phyloP scores from a whole-genome alignment of 2,888 invertebrate species.

The Andrena fulva region DNA sequence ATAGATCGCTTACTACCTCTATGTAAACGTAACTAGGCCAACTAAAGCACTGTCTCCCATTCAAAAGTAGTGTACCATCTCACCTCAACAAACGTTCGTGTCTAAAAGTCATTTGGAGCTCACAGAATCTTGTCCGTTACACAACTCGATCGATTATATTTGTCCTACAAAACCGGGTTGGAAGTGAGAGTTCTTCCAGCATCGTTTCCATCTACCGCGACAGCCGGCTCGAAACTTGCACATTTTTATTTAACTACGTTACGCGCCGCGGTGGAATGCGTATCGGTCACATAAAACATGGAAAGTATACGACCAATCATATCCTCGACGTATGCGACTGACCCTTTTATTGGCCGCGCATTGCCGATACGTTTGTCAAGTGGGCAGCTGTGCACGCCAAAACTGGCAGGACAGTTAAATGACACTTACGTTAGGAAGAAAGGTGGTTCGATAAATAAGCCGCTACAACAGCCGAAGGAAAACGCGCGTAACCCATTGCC shows the following conservation, averaged over 20 bases:
- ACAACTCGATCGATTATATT: conserved; percentile 58
- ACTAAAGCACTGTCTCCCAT: not conserved
- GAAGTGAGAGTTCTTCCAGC: conserved; percentile 57
- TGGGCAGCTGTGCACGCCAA: conserved; percentile 40
- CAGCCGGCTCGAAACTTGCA: conserved; percentile 14
- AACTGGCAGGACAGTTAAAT: conserved; percentile 23
- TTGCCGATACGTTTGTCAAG: conserved; percentile 36
- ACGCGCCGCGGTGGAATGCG: conserved; percentile 32
- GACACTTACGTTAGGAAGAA: conserved; percentile 7
- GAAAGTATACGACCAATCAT: conserved; percentile 42
- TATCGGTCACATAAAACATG: conserved; percentile 21
- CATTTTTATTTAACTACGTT: conserved; percentile 41
- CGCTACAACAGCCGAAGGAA: no score
- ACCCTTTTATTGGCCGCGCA: conserved; percentile 35
- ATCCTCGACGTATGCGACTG: conserved; percentile 22
- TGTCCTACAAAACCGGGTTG: conserved; percentile 42
- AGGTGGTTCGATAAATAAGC: not conserved
- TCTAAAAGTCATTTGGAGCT: conserved; percentile 13
- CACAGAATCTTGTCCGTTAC: conserved; percentile 28
- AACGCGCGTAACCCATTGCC: no score
- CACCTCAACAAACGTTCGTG: conserved; percentile 40
- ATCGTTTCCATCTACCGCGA: conserved; percentile 32
- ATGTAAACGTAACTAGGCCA: not conserved
- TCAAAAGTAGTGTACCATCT: not conserved
- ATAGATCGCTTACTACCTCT: no score